Evolutionary conservation across 2,888 invertebrate species (phyloP).

Genomic region (Cataglyphis rosenhaueri): DNA sequence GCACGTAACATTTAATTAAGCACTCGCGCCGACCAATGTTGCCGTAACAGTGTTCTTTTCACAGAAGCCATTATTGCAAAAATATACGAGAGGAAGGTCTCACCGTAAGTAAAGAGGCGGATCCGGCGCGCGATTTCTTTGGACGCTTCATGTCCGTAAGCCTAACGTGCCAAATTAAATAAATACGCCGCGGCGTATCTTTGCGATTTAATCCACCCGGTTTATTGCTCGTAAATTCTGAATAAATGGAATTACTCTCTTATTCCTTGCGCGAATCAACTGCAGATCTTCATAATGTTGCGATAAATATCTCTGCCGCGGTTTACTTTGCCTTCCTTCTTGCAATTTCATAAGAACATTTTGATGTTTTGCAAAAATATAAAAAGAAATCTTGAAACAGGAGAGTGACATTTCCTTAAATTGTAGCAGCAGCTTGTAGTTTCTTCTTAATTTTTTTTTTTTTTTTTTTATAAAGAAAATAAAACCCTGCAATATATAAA

Average conservation of each 20-base stretch:
- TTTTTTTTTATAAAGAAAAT: background rate
- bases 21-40: conserved; percentile 53
- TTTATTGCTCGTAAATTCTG: conserved; percentile 55
- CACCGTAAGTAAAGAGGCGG: conserved; percentile 16
- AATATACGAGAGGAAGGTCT: conserved; percentile 46
- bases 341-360: conserved; percentile 31
- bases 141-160: conserved; percentile 33
- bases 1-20: conserved; percentile 64
- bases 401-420: conserved; percentile 14
- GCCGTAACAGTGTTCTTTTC: conserved; percentile 59
- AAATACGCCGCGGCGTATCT: conserved; percentile 48
- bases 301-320: conserved; percentile 43
- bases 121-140: conserved; percentile 27
- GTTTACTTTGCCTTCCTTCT: conserved; percentile 31
- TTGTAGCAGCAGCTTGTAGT: background rate
- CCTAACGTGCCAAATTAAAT: conserved; percentile 46
- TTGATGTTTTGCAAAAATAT: conserved; percentile 35
- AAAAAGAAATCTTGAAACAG: conserved; percentile 16
- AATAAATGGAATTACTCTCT: conserved; percentile 53
- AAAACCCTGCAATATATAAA: background rate
- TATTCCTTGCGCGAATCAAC: conserved; percentile 45
- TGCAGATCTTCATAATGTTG: conserved; percentile 49
- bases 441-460: background rate
- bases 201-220: conserved; percentile 49
- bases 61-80: conserved; percentile 61